Evolutionary conservation across 1,140 invertebrate species (phyloP), one percentile per base, ranked within the genome.

Genomic region (Acromyrmex echinatior): DNA sequence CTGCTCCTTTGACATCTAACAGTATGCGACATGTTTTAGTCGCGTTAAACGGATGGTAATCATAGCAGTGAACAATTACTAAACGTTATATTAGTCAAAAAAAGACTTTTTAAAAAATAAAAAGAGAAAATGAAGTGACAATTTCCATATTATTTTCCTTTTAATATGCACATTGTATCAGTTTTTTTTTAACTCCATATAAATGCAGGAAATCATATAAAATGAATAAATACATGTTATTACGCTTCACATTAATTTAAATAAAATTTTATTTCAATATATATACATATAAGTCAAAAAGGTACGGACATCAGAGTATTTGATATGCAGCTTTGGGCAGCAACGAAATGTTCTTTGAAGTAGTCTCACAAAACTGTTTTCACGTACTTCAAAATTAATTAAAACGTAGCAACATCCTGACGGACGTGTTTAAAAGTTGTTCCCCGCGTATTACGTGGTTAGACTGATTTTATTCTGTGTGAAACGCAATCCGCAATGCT

Each of bases 401-500:
- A 76, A 76, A 84, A 51, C 80, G 9, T 62, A 74, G 39, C 56
- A 62, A 76, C 70, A 49, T 82, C 10, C 21, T 76, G 56, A 62
- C n/a, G 45, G 58, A 62, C 70, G 28, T 76, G 80, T 49, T 84
- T 84, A 76, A 84, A 84, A 84, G 53, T 84, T 76, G 56, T 31
- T 35, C 14, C 12, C 9, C 39, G 12, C 25, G 3, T 25, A 31
- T 45, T 49, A 73, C 80, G 53, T 25, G 49, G 56, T 2, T 31
- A 56, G 53, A 60, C 56, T 49, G 65, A 82, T 74, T 82, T 82
- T 74, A 82, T 73, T 74, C 16, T 53, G 39, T 49, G 39, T 74
- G 35, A 74, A 82, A 62, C 56, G 70, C 65, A 56, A 58, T 81
- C 66, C 49, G 56, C 68, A 62, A 82, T 49, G 53, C 39, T 73